A percentile compares a stretch with the other conserved stretches of the same genome.
Conservation (phyloP, 2,797 vertebrate species). For the Spondyliosoma cantharus region DNA sequence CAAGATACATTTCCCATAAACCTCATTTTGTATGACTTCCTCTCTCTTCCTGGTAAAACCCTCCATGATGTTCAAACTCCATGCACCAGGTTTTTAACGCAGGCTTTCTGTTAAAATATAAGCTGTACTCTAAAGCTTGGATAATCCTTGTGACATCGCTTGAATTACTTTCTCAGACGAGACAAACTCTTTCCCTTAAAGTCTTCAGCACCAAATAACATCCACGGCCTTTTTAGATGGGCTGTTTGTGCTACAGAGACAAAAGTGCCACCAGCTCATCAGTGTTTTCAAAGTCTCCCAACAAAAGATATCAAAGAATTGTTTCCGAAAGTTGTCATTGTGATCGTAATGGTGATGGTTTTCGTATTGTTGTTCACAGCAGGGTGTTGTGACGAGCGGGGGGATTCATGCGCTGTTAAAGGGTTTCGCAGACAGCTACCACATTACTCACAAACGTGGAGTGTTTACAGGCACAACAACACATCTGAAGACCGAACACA, state of each 20-base stretch:
- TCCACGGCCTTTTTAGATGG: background rate
- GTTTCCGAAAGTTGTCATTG: constrained; percentile 8
- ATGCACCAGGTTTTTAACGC: background rate
- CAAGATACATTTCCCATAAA: background rate
- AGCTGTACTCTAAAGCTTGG: background rate
- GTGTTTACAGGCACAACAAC: constrained; percentile 51
- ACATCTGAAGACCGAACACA: constrained; percentile 58
- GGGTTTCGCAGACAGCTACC: constrained; percentile 15
- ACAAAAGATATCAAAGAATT: background rate
- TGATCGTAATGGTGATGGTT: constrained; percentile 6
- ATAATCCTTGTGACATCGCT: background rate
- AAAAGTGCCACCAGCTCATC: background rate
- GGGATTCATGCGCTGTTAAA: background rate
- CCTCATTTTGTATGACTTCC: background rate
- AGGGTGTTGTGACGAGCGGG: constrained; percentile 7
- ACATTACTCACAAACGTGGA: constrained; percentile 32
- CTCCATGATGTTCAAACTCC: background rate
- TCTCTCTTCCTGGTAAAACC: background rate
- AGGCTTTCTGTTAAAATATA: background rate
- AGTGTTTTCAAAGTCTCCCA: background rate
- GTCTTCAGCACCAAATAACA: background rate
- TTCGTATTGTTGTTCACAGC: constrained; percentile 4
- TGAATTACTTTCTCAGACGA: background rate
- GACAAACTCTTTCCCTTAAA: background rate
- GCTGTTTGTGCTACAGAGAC: background rate